These are phyloP conservation scores for Propithecus deckenii DNA, from an alignment of 2,797 vertebrate species.

Conservation along the genomic window DNA sequence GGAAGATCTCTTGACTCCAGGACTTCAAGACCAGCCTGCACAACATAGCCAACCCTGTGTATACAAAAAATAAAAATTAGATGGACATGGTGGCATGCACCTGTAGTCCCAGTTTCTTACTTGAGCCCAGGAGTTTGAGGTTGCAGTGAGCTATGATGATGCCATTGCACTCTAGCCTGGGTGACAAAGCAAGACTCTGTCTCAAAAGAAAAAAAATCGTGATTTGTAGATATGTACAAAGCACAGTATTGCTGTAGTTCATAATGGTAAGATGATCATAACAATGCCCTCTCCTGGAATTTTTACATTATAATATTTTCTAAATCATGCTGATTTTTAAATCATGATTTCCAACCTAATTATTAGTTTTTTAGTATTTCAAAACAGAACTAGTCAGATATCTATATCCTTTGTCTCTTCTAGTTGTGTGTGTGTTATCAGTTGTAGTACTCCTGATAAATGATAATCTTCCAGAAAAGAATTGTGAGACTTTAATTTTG, in stretches of 20 bases:
- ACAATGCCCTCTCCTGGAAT: neutral
- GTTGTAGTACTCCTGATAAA: neutral
- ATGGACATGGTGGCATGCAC: too few species aligned
- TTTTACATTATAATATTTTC: slow-evolving; percentile 38
- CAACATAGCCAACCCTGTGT: too few species aligned
- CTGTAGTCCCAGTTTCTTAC: too few species aligned
- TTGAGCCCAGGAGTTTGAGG: too few species aligned
- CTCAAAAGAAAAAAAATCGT: neutral
- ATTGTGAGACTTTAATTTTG: slow-evolving; percentile 18
- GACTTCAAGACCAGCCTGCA: too few species aligned
- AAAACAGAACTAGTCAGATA: neutral
- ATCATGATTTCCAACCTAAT: neutral
- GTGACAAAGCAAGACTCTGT: too few species aligned
- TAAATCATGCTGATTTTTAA: slow-evolving; percentile 45
- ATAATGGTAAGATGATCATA: neutral
- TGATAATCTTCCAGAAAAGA: neutral
- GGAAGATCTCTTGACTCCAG: too few species aligned
- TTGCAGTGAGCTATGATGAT: too few species aligned
- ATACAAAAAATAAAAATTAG: too few species aligned
- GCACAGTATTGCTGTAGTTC: neutral
- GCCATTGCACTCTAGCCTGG: too few species aligned
- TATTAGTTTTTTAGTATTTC: slow-evolving; percentile 33
- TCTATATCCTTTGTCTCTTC: neutral
- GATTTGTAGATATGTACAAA: neutral
- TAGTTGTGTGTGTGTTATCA: neutral